These are phyloP conservation scores for Trissonchulus latispiculum DNA, from an alignment of 2,888 invertebrate species.

Conservation along the genomic window DNA sequence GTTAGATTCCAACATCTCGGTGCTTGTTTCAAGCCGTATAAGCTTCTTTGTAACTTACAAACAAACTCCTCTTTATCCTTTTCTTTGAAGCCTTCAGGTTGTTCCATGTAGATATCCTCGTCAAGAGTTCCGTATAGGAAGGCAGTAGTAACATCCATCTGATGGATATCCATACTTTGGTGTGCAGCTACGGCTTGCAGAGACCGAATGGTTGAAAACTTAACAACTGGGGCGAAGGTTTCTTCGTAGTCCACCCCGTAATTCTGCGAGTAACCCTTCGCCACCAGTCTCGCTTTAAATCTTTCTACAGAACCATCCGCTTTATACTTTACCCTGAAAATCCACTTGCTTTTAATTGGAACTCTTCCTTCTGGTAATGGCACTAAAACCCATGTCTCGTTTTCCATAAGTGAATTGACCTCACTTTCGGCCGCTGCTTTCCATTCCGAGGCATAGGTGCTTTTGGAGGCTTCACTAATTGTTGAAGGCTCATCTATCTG, in stretches of 20 bases:
- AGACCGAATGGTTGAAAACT: too few relatives aligned
- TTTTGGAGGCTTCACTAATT: conserved; percentile 20
- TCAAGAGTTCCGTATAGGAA: too few relatives aligned
- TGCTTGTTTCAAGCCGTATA: conserved; percentile 29
- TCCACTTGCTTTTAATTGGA: too few relatives aligned
- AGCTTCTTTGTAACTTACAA: conserved; percentile 27
- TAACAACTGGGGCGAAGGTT: conserved; percentile 31
- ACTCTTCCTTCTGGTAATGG: too few relatives aligned
- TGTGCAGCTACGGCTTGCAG: too few relatives aligned
- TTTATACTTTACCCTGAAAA: conserved; percentile 26
- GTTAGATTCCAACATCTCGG: conserved; percentile 28
- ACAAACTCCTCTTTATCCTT: conserved; percentile 25
- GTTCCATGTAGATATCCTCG: conserved; percentile 30
- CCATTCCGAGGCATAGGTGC: conserved; percentile 24
- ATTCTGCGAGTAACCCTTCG: too few relatives aligned
- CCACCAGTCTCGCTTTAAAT: conserved; percentile 30
- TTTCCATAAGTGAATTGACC: too few relatives aligned
- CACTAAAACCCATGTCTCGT: too few relatives aligned
- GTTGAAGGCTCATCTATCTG: conserved; percentile 21
- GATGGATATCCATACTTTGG: too few relatives aligned
- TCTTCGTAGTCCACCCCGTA: conserved; percentile 31
- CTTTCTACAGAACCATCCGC: conserved; percentile 26
- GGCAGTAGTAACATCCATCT: conserved; percentile 28
- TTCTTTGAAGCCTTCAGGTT: conserved; percentile 27
- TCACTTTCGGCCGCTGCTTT: conserved; percentile 24